Percentiles rank a stretch among this genome's conserved stretches.
Evolutionary conservation across 2,113 vertebrate genomes (phyloP).

Genomic region (Balaeniceps rex): DNA sequence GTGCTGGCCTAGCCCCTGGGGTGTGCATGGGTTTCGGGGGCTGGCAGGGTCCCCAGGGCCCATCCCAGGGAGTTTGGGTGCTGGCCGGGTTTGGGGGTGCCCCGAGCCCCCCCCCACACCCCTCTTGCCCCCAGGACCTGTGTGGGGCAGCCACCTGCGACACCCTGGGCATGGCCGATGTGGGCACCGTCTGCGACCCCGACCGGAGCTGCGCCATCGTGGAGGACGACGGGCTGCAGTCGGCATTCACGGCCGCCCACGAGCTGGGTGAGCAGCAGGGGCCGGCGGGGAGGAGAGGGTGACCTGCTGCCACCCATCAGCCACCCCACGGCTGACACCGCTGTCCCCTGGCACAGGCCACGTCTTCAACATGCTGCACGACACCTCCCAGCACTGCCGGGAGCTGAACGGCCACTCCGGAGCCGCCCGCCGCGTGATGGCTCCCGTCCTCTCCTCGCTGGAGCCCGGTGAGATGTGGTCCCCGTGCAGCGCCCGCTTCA

Average conservation of each 20-base stretch:
- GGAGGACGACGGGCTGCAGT: conserved; percentile 75
- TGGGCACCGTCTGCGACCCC: conserved; percentile 74
- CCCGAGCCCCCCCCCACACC: accelerated
- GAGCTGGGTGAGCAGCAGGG: conserved; percentile 59
- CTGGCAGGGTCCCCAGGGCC: neutral
- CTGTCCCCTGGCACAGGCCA: conserved; percentile 12
- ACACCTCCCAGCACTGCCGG: conserved; percentile 62
- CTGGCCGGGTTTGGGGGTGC: neutral
- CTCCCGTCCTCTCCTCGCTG: conserved; percentile 68
- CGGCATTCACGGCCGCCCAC: conserved; percentile 71
- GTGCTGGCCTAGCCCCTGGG: neutral
- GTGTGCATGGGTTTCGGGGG: neutral
- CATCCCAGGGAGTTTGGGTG: neutral
- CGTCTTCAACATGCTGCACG: conserved; percentile 76
- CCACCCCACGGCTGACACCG: neutral
- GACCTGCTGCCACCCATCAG: accelerated
- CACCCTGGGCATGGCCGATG: conserved; percentile 77
- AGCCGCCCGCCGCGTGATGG: conserved; percentile 63
- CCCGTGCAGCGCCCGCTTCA: conserved; percentile 70
- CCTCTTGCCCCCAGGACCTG: conserved; percentile 52
- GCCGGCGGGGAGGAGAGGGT: accelerated
- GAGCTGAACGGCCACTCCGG: conserved; percentile 27
- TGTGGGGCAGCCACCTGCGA: conserved; percentile 72
- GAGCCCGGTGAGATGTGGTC: conserved; percentile 75
- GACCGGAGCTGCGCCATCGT: conserved; percentile 72